A percentile compares a stretch with the other conserved stretches of the same genome.
phyloP scores from a whole-genome alignment of 2,888 invertebrate species.

The Lathronympha strigana region DNA sequence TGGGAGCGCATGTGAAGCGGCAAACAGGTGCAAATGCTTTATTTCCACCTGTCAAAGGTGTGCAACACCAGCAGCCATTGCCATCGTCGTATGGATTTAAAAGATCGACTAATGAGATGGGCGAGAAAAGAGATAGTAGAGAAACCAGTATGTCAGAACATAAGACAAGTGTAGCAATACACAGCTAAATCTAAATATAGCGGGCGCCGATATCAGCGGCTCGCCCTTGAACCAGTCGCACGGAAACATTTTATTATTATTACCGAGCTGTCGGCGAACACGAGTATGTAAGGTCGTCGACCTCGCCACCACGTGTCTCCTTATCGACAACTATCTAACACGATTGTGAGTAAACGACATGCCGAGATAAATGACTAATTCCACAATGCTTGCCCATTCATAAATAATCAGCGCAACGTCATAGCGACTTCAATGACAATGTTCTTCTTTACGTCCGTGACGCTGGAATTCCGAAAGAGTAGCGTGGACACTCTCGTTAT shows the following conservation, averaged over 20 bases:
- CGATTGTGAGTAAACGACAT: conserved; percentile 83
- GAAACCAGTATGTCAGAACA: conserved; percentile 4
- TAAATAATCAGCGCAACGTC: conserved; percentile 76
- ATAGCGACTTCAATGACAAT: conserved; percentile 66
- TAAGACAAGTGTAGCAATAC: conserved; percentile 62
- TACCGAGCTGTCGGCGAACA: conserved; percentile 83
- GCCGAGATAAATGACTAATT: conserved; percentile 84
- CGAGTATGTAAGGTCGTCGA: conserved; percentile 83
- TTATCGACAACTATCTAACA: conserved; percentile 85
- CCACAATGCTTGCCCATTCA: conserved; percentile 78
- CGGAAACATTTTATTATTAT: conserved; percentile 85
- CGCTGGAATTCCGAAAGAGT: conserved; percentile 25
- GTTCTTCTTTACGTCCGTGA: conserved; percentile 47
- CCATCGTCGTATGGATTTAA: not conserved
- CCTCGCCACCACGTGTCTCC: conserved; percentile 83
- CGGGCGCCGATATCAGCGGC: conserved; percentile 83
- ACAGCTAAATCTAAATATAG: conserved; percentile 84
- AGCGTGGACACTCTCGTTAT: not conserved
- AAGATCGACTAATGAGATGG: not conserved
- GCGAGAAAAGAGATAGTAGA: conserved; percentile 1
- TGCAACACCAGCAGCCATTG: not conserved
- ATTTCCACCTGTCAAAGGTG: conserved; percentile 36
- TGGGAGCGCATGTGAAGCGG: conserved; percentile 2
- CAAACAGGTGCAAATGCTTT: conserved; percentile 16
- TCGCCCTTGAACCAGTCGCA: conserved; percentile 85